Evolutionary conservation across 2,797 vertebrate species (phyloP), one percentile per base, ranked within the genome.

Genomic region (Crenichthys baileyi): DNA sequence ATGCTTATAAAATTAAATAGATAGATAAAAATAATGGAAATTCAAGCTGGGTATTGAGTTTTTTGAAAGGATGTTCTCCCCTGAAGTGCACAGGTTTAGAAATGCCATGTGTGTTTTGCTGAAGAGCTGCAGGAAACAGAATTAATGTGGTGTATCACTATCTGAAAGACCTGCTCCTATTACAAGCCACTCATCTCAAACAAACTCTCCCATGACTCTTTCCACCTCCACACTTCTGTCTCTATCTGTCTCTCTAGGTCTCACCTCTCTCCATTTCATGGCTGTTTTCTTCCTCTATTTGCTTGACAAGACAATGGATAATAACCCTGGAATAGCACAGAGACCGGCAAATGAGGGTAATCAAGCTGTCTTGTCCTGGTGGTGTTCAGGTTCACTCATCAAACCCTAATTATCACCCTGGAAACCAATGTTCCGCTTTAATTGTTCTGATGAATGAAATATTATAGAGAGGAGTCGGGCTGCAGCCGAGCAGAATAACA

Each of bases 371-470:
- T 93, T 94, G 93, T 95, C 91, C 94, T 93, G 90, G 92, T 91
- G 91, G 88, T 86, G 92, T 93, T 94, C 92, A 92, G 93, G 93
- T 96, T 96, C 93, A 94, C 93, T 93, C 94, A 93, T 95, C 95
- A 95, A 94, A 94, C 90, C 93, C 92, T 95, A 95, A 96, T 96
- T 95, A 96, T 94, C 91, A 94, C 89, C 94, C 94, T 90, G 88
- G 93, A 95, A 95, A 95, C 92, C 95, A 94, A 94, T 95, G 95
- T 95, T 95, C 94, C 93, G 90, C 95, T 95, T 96, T 95, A 96
- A 95, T 95, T 95, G 94, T 95, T 94, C 94, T 92, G 93, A 95
- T 95, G 94, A 95, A 95, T 95, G 94, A 95, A 96, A 95, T 95
- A 95, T 95, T 94, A 94, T 89, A 90, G 92, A 92, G 93, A 94